phyloP scores from a whole-genome alignment of 2,113 vertebrate species.

The Eublepharis macularius region DNA sequence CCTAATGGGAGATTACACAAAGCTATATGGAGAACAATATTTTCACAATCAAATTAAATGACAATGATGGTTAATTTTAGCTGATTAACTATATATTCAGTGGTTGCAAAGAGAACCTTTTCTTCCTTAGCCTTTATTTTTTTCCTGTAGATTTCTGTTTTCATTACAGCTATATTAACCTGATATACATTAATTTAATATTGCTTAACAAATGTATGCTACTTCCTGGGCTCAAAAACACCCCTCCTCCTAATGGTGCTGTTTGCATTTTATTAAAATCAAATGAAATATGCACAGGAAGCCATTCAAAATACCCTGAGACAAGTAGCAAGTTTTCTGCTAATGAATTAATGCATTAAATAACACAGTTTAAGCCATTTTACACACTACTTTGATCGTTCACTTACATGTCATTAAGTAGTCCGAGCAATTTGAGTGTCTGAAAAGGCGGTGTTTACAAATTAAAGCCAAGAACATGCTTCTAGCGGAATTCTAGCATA shows the following conservation, averaged over 20 bases:
- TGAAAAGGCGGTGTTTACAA: conserved; percentile 79
- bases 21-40: conserved; percentile 70
- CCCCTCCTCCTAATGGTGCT: conserved; percentile 42
- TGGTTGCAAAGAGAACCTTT: conserved; percentile 60
- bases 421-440: conserved; percentile 73
- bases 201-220: conserved; percentile 62
- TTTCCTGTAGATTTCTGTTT: conserved; percentile 49
- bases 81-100: conserved; percentile 66
- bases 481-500: conserved; percentile 76
- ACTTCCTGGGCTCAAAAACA: conserved; percentile 34
- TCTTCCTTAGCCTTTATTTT: conserved; percentile 52
- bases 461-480: conserved; percentile 74
- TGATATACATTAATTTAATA: conserved; percentile 66
- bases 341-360: conserved; percentile 77
- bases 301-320: conserved; percentile 47
- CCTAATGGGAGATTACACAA: conserved; percentile 68
- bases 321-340: conserved; percentile 46
- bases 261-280: conserved; percentile 62
- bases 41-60: conserved; percentile 71
- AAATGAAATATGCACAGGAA: conserved; percentile 59
- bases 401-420: conserved; percentile 75
- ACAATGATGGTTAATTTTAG: conserved; percentile 66
- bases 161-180: conserved; percentile 28
- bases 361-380: conserved; percentile 73
- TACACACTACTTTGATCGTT: conserved; percentile 73